A percentile compares a stretch with the other conserved stretches of the same genome.
Evolutionary conservation across 2,113 vertebrate genomes (phyloP).

Genomic region (Esox niger): DNA sequence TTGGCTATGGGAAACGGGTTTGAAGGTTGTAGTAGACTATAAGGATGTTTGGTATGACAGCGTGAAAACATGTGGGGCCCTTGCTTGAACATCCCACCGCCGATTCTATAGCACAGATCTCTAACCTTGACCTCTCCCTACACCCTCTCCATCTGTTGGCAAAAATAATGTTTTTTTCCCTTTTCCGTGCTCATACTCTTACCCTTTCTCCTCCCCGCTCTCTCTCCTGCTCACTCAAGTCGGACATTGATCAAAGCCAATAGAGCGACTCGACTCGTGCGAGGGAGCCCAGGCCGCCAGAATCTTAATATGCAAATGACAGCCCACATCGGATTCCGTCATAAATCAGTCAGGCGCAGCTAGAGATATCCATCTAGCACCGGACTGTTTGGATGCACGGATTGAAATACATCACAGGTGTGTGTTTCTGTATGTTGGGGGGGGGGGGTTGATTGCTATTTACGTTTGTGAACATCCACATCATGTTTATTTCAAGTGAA

Average conservation of each 20-base stretch:
- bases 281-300: conserved; percentile 62
- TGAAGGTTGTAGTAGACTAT: background rate
- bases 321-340: conserved; percentile 77
- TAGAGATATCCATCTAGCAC: conserved; percentile 19
- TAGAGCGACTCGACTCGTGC: conserved; percentile 69
- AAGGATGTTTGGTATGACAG: background rate
- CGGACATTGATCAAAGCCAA: conserved; percentile 86
- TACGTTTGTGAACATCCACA: too few relatives aligned
- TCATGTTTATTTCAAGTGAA: too few relatives aligned
- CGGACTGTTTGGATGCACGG: background rate
- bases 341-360: conserved; percentile 79
- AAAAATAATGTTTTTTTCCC: conserved; percentile 72
- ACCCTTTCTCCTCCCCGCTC: background rate
- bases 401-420: background rate
- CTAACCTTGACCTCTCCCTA: conserved; percentile 91
- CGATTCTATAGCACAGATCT: conserved; percentile 67
- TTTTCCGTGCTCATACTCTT: conserved; percentile 1
- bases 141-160: conserved; percentile 90
- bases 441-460: too few relatives aligned
- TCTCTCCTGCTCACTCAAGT: conserved; percentile 71
- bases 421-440: conserved; percentile 2
- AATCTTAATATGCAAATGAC: conserved; percentile 85
- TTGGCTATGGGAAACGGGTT: background rate
- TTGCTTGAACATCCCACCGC: conserved; percentile 6
- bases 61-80: conserved; percentile 9